Base-by-base conservation (phyloP, 1,140 invertebrate species). In the Trissolcus basalis region DNA sequence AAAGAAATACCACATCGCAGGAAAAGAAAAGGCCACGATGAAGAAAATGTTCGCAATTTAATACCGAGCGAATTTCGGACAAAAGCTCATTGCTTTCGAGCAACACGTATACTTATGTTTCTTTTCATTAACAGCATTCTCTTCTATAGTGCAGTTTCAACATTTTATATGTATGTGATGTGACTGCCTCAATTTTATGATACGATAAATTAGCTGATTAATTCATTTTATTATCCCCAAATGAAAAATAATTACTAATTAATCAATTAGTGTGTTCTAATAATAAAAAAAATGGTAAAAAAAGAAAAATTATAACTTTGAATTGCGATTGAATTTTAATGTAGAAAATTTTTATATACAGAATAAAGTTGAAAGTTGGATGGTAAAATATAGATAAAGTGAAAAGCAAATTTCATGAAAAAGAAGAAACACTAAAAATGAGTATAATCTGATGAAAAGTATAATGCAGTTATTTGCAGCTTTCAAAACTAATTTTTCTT, bases 11-110 rank as follows among this genome's bases (percentile, higher is more conserved):
- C 60, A 43, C 32, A 54, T 67, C 51, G 19, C 13, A 61, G 61
- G n/a, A n/a, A 39, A 64, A 60, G 55, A 55, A 68, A 77, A 68
- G 63, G 54, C 63, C 50, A 69, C 54, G 47, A 43, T 48, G 58
- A 68, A 73, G 69, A 74, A 78, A 78, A 73, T 75, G 71, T 72
- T 78, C 68, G 14, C 77, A 64, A 79, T 75, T 79, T 79, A 79
- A 51, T 55, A 59, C 19, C 1, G 54, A 79, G 77, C 69, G 72
- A 75, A 79, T 79, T 75, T 75, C 77, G 71, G 71, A 75, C 77
- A 75, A 79, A 79, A 79, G 67, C 72, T 75, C 71, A 75, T 79
- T 79, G 75, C 77, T 79, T 69, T 75, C 67, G 50, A 79, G 71
- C 59, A 79, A 68, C 71, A 69, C 77, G n/a, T n/a, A 68, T 74